A percentile compares a stretch with the other conserved stretches of the same genome.
Conservation (phyloP, 2,888 invertebrate species). For the Eudasyphora cyanicolor region DNA sequence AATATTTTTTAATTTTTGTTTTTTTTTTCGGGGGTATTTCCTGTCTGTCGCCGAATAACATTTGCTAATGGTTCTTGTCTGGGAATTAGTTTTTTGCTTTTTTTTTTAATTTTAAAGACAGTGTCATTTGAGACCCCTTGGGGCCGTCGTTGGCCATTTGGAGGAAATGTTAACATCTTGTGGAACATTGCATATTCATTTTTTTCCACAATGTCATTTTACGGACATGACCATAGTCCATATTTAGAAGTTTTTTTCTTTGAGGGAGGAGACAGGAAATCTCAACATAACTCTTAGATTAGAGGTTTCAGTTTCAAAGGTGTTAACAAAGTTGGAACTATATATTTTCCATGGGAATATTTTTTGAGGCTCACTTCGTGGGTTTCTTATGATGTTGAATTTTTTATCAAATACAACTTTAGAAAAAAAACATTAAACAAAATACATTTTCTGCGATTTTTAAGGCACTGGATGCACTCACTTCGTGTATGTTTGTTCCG, state of each 20-base stretch:
- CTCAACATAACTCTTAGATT: neutral
- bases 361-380: too few species aligned
- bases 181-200: neutral
- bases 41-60: slow-evolving; percentile 31
- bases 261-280: neutral
- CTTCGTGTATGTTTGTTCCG: too few species aligned
- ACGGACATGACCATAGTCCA: neutral
- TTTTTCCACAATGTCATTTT: neutral
- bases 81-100: slow-evolving; percentile 20
- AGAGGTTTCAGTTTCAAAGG: too few species aligned
- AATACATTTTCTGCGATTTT: too few species aligned
- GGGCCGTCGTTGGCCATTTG: too few species aligned
- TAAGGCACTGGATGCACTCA: too few species aligned
- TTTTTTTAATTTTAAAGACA: slow-evolving; percentile 16
- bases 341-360: neutral
- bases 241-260: too few species aligned
- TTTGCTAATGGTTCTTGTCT: slow-evolving; percentile 4
- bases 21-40: slow-evolving; percentile 55
- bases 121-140: neutral
- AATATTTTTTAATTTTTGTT: too few species aligned
- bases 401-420: too few species aligned
- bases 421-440: too few species aligned
- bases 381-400: too few species aligned
- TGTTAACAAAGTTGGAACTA: too few species aligned
- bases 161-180: slow-evolving; percentile 15